Percentiles rank a stretch among this genome's conserved stretches.
Evolutionary conservation across 1,140 invertebrate species (phyloP).

Genomic region (Tetramorium simillimum): DNA sequence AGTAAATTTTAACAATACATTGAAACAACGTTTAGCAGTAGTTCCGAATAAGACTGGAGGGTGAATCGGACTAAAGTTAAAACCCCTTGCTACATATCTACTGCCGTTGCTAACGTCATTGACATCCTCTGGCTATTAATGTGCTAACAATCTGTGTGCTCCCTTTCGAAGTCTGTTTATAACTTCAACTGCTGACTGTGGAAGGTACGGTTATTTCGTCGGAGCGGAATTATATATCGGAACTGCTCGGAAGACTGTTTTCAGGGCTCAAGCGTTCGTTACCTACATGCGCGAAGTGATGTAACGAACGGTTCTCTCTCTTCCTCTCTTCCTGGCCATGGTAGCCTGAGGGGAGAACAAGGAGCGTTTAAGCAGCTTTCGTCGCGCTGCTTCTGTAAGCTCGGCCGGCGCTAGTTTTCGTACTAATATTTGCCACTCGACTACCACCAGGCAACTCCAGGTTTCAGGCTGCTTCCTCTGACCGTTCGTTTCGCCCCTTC

Average conservation of each 20-base stretch:
- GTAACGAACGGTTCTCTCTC: constrained; percentile 45
- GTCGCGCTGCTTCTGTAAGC: constrained; percentile 79
- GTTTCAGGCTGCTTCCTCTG: constrained; percentile 51
- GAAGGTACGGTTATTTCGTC: constrained; percentile 74
- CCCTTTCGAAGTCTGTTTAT: constrained; percentile 70
- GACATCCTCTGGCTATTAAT: constrained; percentile 35
- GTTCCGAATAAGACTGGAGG: background rate
- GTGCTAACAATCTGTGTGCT: constrained; percentile 35
- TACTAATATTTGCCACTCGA: constrained; percentile 86
- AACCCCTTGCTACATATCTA: constrained; percentile 22
- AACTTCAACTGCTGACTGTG: constrained; percentile 77
- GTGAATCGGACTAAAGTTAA: background rate
- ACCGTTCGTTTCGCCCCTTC: constrained; percentile 38
- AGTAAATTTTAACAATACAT: background rate
- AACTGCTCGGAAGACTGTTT: constrained; percentile 68
- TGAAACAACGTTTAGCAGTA: background rate
- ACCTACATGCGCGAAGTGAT: constrained; percentile 57
- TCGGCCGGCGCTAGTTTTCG: constrained; percentile 81
- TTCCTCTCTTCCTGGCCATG: background rate
- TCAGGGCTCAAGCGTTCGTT: constrained; percentile 66
- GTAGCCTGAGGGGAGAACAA: constrained; percentile 37
- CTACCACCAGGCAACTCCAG: constrained; percentile 71
- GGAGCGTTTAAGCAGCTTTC: constrained; percentile 84
- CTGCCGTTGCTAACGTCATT: constrained; percentile 38
- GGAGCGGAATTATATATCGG: constrained; percentile 77